Conservation (phyloP, 2,888 invertebrate genomes). For the Petrolisthes cinctipes region DNA sequence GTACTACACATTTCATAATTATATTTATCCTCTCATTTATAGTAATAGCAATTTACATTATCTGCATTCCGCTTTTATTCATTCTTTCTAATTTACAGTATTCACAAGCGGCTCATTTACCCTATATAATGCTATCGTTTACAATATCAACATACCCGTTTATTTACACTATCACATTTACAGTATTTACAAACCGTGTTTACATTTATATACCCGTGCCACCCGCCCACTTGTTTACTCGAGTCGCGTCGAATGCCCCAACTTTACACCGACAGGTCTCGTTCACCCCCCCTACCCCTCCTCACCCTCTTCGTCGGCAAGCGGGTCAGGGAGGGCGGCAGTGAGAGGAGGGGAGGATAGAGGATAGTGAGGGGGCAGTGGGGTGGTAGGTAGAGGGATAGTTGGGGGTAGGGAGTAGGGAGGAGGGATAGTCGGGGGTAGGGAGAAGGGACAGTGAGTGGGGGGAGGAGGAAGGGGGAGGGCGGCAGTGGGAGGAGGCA, state of each 20-base stretch:
- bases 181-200: too few relatives aligned
- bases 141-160: too few relatives aligned
- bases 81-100: too few relatives aligned
- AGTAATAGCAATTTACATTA: too few relatives aligned
- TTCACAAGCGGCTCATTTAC: not conserved
- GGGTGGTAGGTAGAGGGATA: constrained; percentile 7
- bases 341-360: not conserved
- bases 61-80: too few relatives aligned
- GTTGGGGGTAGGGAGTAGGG: not conserved
- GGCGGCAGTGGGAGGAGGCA: not conserved
- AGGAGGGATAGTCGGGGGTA: not conserved
- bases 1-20: too few relatives aligned
- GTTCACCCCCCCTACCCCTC: constrained; percentile 5
- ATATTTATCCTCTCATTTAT: too few relatives aligned
- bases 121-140: too few relatives aligned
- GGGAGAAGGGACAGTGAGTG: not conserved
- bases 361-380: not conserved
- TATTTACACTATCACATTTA: too few relatives aligned
- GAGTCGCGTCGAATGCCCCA: not conserved
- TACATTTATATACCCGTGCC: not conserved
- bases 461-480: not conserved
- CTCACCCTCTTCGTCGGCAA: constrained; percentile 10
- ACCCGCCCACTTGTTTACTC: not conserved
- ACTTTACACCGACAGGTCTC: not conserved
- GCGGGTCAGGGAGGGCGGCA: constrained; percentile 12